phyloP scores from a whole-genome alignment of 2,888 invertebrate genomes.

The Apotomis betuletana region DNA sequence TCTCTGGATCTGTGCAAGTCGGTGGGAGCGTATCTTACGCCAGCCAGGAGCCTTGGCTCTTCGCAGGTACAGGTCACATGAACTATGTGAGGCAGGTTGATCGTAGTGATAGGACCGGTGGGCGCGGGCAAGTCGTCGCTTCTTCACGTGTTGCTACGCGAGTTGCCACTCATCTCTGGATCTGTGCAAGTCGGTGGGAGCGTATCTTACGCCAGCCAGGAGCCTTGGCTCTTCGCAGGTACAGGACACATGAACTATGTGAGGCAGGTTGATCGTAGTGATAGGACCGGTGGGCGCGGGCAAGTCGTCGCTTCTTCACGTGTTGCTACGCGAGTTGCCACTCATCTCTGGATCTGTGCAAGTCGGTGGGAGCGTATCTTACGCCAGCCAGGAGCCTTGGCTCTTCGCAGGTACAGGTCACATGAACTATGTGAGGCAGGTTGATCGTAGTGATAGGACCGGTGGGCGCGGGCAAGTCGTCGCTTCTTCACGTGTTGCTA shows the following conservation, averaged over 20 bases:
- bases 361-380: conserved; percentile 88
- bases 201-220: conserved; percentile 92
- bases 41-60: conserved; percentile 94
- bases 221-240: conserved; percentile 93
- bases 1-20: conserved; percentile 86
- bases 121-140: conserved; percentile 87
- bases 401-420: conserved; percentile 86
- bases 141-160: conserved; percentile 89
- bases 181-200: conserved; percentile 86
- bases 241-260: conserved; percentile 26
- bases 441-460: conserved; percentile 87
- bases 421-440: conserved; percentile 51
- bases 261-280: conserved; percentile 82
- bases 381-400: conserved; percentile 96
- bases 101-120: conserved; percentile 88
- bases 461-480: conserved; percentile 88
- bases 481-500: conserved; percentile 87
- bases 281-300: conserved; percentile 89
- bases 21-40: conserved; percentile 90
- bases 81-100: conserved; percentile 59
- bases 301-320: conserved; percentile 86
- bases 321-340: conserved; percentile 89
- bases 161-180: conserved; percentile 88
- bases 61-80: conserved; percentile 78
- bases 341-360: conserved; percentile 85